Base-by-base conservation (phyloP, 2,113 vertebrate genomes). In the Ahaetulla prasina region DNA sequence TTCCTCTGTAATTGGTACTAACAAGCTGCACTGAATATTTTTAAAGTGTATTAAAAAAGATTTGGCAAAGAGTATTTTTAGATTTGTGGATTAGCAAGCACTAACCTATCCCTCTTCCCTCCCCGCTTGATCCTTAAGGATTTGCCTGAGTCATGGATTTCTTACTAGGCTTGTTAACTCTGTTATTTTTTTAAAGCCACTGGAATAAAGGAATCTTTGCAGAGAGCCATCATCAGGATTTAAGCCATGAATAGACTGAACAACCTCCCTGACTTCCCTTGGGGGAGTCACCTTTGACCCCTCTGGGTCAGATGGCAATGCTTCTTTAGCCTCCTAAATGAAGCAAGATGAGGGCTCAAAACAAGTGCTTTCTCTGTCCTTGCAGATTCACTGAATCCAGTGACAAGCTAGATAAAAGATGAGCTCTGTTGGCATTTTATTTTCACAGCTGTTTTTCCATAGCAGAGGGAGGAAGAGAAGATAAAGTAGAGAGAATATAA, bases 111-210 rank as follows among this genome's bases (percentile, higher is more conserved):
- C 90, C 91, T 93, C 91, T 45, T 60, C 52, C 53, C 68, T 50
- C 53, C 90, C 68, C 80, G 93, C 93, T 97, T 96, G 96, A 94
- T 96, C 95, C 95, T 96, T 94, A 92, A 96, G 95, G 95, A 96
- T 96, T 97, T 97, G 95, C 94, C 95, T 60, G 92, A 97, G 92
- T 97, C 96, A 95, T 97, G 95, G 95, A 95, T 97, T 97, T 97
- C 95, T 90, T 95, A 74, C 94, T 90, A 92, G 95, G 93, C 87
- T 97, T 97, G 96, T 96, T 97, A 96, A 96, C 91, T 96, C 92
- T 94, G 92, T 92, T 96, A 63, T 95, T 93, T 93, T 95, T 95
- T 91, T 91, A 54, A 92, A 93, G 74, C 94, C 86, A 92, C 91
- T 89, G n/a, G 95, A 95, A 96, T 96, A 97, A 97, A 97, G 96